Percentiles rank a stretch among this genome's conserved stretches.
Conservation (phyloP, 2,113 vertebrate genomes). For the Pogona vitticeps region DNA sequence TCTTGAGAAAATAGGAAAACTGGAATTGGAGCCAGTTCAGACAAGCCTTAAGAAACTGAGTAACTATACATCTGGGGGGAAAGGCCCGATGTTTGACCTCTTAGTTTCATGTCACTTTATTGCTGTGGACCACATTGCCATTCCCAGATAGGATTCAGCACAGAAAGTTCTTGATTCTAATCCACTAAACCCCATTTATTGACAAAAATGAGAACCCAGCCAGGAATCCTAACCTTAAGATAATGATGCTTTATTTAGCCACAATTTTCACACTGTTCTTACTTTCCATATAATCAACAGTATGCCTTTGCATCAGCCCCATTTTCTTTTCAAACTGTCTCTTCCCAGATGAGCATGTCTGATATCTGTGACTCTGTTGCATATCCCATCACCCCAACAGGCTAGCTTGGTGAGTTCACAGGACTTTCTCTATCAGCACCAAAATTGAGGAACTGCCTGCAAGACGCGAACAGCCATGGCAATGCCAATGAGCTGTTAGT, state of each 20-base stretch:
- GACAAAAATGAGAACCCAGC: neutral
- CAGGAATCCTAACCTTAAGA: neutral
- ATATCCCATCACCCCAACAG: too few species aligned
- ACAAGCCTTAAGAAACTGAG: neutral
- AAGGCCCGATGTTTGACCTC: neutral
- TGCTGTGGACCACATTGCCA: neutral
- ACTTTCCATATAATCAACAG: neutral
- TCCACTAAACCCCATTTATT: neutral
- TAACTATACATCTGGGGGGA: neutral
- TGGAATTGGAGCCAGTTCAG: neutral
- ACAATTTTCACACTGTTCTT: neutral
- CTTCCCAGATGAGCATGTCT: too few species aligned
- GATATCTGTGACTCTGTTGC: too few species aligned
- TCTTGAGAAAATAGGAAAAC: neutral
- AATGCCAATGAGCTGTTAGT: too few species aligned
- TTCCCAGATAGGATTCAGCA: neutral
- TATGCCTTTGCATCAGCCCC: neutral
- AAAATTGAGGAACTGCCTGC: too few species aligned
- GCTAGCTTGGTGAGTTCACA: too few species aligned
- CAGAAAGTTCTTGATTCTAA: neutral
- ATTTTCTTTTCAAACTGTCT: neutral
- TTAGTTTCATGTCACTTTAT: neutral
- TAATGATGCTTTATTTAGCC: neutral
- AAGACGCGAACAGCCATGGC: too few species aligned
- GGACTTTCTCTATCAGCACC: too few species aligned